These are phyloP conservation scores for Montipora capricornis DNA, from an alignment of 64 coral and sea anemone species.

Conservation along the genomic window DNA sequence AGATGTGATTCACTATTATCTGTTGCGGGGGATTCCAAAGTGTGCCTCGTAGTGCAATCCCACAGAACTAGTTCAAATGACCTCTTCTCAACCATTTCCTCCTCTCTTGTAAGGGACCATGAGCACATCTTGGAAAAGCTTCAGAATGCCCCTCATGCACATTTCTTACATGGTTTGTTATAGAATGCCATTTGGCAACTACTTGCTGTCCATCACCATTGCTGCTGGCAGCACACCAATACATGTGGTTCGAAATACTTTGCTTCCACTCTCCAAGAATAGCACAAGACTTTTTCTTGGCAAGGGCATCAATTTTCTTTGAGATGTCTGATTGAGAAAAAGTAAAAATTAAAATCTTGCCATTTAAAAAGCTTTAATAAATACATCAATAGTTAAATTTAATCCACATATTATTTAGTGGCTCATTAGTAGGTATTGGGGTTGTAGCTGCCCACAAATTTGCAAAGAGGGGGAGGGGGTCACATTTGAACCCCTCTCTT, in stretches of 20 bases:
- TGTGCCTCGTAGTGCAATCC: not conserved
- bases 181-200: slow-evolving; percentile 36
- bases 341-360: too few species aligned
- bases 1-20: too few species aligned
- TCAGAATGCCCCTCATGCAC: not conserved
- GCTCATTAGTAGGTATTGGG: too few species aligned
- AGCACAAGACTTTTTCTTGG: slow-evolving; percentile 51
- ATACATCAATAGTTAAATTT: too few species aligned
- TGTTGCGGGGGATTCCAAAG: too few species aligned
- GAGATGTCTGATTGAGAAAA: not conserved
- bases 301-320: slow-evolving; percentile 61
- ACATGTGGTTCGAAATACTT: slow-evolving; percentile 65
- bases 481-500: too few species aligned
- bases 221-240: slow-evolving; percentile 64
- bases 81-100: slow-evolving; percentile 14
- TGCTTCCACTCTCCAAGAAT: slow-evolving; percentile 52
- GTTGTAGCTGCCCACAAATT: too few species aligned
- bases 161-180: slow-evolving; percentile 33
- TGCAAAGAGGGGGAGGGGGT: too few species aligned
- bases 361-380: too few species aligned
- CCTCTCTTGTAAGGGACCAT: slow-evolving; percentile 46
- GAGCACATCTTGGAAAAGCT: not conserved
- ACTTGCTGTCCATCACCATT: slow-evolving; percentile 32
- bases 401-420: too few species aligned
- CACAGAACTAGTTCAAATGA: not conserved